phyloP scores from a whole-genome alignment of 2,113 vertebrate species.

The Austrofundulus limnaeus region DNA sequence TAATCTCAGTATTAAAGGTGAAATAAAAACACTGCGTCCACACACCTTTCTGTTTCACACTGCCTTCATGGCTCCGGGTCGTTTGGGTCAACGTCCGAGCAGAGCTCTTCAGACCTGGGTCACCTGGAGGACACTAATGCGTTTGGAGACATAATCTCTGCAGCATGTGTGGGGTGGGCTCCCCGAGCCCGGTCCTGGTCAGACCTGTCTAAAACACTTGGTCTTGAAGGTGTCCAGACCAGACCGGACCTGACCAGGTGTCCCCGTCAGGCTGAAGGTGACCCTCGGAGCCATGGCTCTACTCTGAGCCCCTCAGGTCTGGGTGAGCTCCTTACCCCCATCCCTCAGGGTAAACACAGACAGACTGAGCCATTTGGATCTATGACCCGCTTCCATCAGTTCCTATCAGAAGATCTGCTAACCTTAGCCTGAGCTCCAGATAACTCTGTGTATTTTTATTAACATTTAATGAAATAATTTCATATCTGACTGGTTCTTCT shows the following conservation, averaged over 20 bases:
- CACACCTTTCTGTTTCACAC: background rate
- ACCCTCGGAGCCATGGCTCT: background rate
- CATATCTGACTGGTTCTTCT: too few relatives aligned
- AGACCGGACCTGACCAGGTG: background rate
- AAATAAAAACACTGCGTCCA: background rate
- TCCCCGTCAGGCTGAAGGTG: background rate
- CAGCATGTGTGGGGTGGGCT: background rate
- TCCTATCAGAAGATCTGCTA: background rate
- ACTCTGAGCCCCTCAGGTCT: background rate
- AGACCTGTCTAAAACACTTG: conserved; percentile 2
- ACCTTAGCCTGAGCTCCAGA: too few relatives aligned
- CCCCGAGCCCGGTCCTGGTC: background rate
- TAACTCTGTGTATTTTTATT: background rate
- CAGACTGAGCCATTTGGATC: conserved; percentile 1
- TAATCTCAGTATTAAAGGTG: background rate
- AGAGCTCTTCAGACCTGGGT: background rate
- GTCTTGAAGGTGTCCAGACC: background rate
- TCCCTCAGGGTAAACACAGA: background rate
- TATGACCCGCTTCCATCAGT: background rate
- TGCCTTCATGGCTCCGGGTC: background rate
- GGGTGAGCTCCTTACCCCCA: conserved; percentile 7
- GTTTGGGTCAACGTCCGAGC: background rate
- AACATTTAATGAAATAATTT: background rate
- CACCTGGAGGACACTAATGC: conserved; percentile 2
- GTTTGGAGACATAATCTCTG: background rate